Evolutionary conservation across 1,140 invertebrate species (phyloP), one percentile per base, ranked within the genome.

Genomic region (Zaprionus lachaisei): DNA sequence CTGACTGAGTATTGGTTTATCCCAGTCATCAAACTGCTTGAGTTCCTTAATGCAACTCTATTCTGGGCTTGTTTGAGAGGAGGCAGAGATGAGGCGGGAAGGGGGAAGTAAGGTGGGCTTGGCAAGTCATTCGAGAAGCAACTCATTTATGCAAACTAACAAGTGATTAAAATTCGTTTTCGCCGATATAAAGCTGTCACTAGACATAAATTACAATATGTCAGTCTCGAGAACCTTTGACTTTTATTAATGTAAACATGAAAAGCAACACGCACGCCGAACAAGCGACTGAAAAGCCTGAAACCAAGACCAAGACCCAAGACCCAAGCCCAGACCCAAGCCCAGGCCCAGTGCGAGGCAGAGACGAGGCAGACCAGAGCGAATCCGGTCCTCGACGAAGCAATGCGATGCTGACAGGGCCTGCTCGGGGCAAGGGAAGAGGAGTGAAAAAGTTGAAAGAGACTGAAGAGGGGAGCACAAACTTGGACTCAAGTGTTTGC

Each of bases 201-300:
- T 90, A 85, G 74, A 90, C 86, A 90, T 90, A 90, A 91, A 90
- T 90, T 90, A 91, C 86, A 90, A 90, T 90, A 86, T 90, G 86
- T 90, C 86, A 90, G 86, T 81, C 72, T 91, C 86, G 69, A 90
- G 86, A 90, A 90, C 86, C 86, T 90, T 90, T 90, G 86, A 90
- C 86, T 90, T 90, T 85, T 90, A 90, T 90, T 90, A 90, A 90
- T 90, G 86, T 90, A 90, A 91, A 90, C 86, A 90, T 91, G 86
- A 82, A 90, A 89, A 79, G 86, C 87, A 90, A 90, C 85, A 90
- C 85, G 85, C 85, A 90, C 75, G 85, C 81, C 73, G 78, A 79
- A 83, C 85, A 81, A 49, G 71, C 57, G 72, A 73, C 79, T 77
- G 81, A 84, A 75, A 85, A 78, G 66, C 77, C 69, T 63, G 70